phyloP scores from a whole-genome alignment of 2,113 vertebrate genomes.

The Peucedramus taeniatus region DNA sequence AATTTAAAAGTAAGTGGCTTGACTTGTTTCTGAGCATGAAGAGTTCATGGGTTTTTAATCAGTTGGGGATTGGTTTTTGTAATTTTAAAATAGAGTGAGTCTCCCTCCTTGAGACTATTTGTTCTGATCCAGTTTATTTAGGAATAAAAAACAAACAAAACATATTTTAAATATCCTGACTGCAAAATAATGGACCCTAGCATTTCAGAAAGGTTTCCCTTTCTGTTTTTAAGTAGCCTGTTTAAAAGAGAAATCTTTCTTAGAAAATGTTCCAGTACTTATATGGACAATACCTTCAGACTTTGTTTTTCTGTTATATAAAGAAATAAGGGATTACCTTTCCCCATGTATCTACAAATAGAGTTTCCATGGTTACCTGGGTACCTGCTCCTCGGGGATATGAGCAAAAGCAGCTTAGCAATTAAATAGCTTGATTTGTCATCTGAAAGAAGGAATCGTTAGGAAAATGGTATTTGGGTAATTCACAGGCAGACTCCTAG shows the following conservation, averaged over 20 bases:
- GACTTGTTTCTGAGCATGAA: background rate
- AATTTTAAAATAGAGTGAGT: background rate
- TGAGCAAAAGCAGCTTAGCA: constrained; percentile 57
- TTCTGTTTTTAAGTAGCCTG: background rate
- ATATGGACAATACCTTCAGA: background rate
- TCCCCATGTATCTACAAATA: constrained; percentile 46
- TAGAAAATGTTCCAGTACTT: background rate
- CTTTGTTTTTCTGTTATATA: constrained; percentile 34
- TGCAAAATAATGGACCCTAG: background rate
- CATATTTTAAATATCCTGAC: background rate
- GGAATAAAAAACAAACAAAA: background rate
- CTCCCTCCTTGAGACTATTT: background rate
- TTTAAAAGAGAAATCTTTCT: background rate
- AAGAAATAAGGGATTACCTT: constrained; percentile 46
- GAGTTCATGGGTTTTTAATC: background rate
- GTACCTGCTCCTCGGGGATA: constrained; percentile 45
- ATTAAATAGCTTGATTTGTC: constrained; percentile 66
- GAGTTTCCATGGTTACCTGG: constrained; percentile 69
- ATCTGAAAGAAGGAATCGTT: constrained; percentile 46
- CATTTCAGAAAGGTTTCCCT: background rate
- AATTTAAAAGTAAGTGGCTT: background rate
- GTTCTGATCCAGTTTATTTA: background rate
- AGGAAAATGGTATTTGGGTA: constrained; percentile 45
- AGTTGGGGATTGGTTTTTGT: background rate
- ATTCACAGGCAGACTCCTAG: constrained; percentile 34